Percentiles rank a stretch among this genome's conserved stretches.
phyloP scores from a whole-genome alignment of 2,797 vertebrate species.

The Falco concolor region DNA sequence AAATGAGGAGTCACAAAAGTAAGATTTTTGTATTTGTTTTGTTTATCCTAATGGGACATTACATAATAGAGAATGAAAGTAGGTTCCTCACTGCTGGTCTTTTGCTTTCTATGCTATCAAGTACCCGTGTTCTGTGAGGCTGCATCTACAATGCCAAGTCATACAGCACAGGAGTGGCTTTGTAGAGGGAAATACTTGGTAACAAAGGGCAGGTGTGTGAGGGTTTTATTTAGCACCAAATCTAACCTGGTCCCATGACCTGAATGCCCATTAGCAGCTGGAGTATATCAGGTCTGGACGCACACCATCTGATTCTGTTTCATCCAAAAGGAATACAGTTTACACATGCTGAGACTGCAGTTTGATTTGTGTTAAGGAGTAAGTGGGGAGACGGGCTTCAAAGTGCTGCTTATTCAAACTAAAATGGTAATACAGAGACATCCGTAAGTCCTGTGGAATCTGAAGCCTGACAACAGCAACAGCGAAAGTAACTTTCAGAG shows the following conservation, averaged over 20 bases:
- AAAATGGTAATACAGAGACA: neutral
- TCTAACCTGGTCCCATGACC: neutral
- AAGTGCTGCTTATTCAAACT: neutral
- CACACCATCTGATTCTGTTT: neutral
- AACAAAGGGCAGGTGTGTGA: neutral
- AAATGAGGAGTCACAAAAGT: neutral
- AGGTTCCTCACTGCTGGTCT: accelerated
- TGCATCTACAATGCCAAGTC: neutral
- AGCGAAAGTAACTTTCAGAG: neutral
- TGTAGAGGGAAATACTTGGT: neutral
- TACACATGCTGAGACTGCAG: neutral
- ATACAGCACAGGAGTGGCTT: accelerated
- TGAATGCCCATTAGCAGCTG: neutral
- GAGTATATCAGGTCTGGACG: neutral
- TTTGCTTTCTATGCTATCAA: neutral
- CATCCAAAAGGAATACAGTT: neutral
- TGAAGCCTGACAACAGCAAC: neutral
- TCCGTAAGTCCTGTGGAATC: neutral
- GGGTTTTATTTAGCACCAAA: neutral
- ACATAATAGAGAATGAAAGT: neutral
- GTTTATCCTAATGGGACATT: neutral
- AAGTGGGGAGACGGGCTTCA: neutral
- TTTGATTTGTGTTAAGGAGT: neutral
- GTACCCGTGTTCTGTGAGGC: neutral
- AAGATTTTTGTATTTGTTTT: neutral